A percentile compares a stretch with the other conserved stretches of the same genome.
Conservation (phyloP, 2,797 vertebrate genomes). For the Sarcoramphus papa region DNA sequence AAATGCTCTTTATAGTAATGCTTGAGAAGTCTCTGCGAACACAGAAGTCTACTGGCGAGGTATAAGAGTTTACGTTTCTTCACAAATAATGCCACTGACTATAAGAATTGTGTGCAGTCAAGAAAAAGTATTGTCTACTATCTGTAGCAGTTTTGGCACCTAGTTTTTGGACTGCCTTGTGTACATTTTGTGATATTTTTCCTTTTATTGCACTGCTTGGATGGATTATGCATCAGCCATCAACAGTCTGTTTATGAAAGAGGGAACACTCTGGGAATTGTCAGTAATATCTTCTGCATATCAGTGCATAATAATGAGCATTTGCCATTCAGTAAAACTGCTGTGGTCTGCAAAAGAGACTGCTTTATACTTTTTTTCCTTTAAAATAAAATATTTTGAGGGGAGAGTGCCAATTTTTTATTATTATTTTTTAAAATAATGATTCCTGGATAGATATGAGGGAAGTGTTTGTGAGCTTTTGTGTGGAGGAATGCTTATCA, state of each 20-base stretch:
- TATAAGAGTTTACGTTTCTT: not conserved
- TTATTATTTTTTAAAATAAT: not conserved
- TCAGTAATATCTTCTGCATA: constrained; percentile 63
- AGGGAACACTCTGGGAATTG: constrained; percentile 57
- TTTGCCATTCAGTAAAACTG: constrained; percentile 63
- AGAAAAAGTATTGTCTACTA: not conserved
- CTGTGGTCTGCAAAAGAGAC: constrained; percentile 60
- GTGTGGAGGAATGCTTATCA: not conserved
- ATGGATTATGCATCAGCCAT: constrained; percentile 60
- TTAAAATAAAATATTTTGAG: not conserved
- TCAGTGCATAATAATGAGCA: constrained; percentile 66
- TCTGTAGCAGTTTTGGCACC: not conserved
- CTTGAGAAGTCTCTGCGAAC: not conserved
- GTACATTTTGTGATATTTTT: constrained; percentile 42
- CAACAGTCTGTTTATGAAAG: constrained; percentile 64
- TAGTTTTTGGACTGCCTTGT: not conserved
- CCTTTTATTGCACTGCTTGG: constrained; percentile 47
- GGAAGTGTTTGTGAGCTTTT: not conserved
- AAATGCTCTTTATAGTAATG: not conserved
- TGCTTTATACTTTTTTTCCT: not conserved
- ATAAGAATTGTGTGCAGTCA: not conserved
- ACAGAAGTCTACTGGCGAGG: not conserved
- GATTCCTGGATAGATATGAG: not conserved
- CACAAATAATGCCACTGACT: not conserved
- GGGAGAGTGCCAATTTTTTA: not conserved